These are phyloP conservation scores for Gallinago stenura DNA, from an alignment of 2,797 vertebrate genomes.

Conservation along the genomic window DNA sequence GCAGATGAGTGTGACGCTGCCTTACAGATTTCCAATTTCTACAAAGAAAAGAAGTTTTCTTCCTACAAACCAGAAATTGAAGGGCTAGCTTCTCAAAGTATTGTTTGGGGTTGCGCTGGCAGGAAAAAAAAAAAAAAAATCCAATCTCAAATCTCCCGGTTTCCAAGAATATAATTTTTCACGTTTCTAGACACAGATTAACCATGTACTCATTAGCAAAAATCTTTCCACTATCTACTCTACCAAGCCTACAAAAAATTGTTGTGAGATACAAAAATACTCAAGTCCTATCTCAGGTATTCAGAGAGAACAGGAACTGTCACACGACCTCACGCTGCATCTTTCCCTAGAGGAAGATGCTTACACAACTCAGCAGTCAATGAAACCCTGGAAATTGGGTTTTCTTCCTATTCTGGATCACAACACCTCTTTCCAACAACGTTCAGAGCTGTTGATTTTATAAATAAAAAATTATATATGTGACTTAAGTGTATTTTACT, in stretches of 20 bases:
- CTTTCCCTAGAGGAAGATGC: neutral
- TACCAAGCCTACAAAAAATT: neutral
- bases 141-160: neutral
- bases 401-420: neutral
- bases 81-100: neutral
- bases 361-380: neutral
- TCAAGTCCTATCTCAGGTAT: neutral
- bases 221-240: neutral
- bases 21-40: neutral
- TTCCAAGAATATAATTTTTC: neutral
- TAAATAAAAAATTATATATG: neutral
- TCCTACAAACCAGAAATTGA: neutral
- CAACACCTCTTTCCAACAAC: accelerated
- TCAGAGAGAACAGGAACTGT: neutral
- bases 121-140: neutral
- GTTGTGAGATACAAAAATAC: neutral
- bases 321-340: neutral
- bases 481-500: neutral
- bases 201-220: neutral
- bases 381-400: neutral
- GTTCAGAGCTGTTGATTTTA: neutral
- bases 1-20: neutral
- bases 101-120: neutral
- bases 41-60: neutral
- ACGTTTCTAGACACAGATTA: neutral